A percentile compares a stretch with the other conserved stretches of the same genome.
Conservation (phyloP, 2,797 vertebrate genomes). For the Champsocephalus gunnari region DNA sequence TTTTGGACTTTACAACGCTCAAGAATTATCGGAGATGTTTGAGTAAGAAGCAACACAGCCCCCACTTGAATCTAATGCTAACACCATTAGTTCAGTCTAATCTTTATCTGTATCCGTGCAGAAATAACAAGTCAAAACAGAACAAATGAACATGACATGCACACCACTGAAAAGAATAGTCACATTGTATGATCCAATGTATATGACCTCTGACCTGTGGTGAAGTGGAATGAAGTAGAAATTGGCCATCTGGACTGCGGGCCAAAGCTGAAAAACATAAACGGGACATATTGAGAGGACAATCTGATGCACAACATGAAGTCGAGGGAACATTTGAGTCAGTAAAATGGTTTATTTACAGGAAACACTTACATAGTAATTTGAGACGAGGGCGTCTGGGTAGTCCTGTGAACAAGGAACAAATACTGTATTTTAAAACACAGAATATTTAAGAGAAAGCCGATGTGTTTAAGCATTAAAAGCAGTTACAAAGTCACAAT, state of each 20-base stretch:
- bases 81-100: too few species aligned
- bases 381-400: conserved; percentile 88
- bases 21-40: too few species aligned
- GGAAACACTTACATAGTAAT: conserved; percentile 91
- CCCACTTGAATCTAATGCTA: too few species aligned
- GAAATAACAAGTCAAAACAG: too few species aligned
- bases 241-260: conserved; percentile 92
- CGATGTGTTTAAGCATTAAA: background rate
- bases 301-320: background rate
- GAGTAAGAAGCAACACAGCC: too few species aligned
- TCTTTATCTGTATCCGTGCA: too few species aligned
- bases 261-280: conserved; percentile 90
- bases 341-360: background rate
- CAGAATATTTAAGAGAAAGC: too few species aligned
- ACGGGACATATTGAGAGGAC: background rate
- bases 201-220: conserved; percentile 82
- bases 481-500: background rate
- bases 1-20: too few species aligned
- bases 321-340: background rate
- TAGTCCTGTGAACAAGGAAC: conserved; percentile 87
- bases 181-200: too few species aligned
- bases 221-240: conserved; percentile 95
- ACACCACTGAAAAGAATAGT: too few species aligned
- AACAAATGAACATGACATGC: too few species aligned
- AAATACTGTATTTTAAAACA: background rate